phyloP scores from a whole-genome alignment of 1,140 invertebrate genomes.

The Chironomus tepperi region DNA sequence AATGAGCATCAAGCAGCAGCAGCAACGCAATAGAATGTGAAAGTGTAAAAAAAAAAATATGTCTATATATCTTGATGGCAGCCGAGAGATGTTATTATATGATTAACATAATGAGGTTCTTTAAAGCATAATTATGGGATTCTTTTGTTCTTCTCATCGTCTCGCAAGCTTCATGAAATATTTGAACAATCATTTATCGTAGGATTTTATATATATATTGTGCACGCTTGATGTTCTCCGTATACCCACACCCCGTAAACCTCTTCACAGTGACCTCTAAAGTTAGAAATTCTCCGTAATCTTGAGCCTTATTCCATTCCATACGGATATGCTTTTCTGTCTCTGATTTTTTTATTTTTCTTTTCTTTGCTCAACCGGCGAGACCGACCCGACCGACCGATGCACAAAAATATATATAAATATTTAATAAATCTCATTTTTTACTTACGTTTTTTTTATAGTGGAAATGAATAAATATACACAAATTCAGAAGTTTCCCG shows the following conservation, averaged over 20 bases:
- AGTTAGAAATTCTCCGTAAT: background rate
- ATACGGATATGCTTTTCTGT: conserved; percentile 1
- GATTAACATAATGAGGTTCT: conserved; percentile 9
- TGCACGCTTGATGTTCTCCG: background rate
- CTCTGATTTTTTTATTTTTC: background rate
- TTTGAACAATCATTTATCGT: conserved; percentile 9
- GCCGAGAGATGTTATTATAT: background rate
- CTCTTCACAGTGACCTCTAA: conserved; percentile 4
- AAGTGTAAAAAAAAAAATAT: background rate
- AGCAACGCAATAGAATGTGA: conserved; percentile 1
- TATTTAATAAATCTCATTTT: background rate
- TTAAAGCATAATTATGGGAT: conserved; percentile 9
- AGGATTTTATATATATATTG: background rate
- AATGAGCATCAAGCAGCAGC: background rate
- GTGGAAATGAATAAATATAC: conserved; percentile 13
- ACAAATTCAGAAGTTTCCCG: background rate
- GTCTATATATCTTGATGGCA: background rate
- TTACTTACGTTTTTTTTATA: background rate
- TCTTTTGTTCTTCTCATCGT: conserved; percentile 12
- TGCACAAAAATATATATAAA: background rate
- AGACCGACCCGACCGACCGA: background rate
- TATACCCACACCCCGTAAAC: background rate
- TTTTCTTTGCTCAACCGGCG: background rate
- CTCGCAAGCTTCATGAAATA: background rate
- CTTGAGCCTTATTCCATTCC: conserved; percentile 3